phyloP scores from a whole-genome alignment of 2,888 invertebrate species.

The Xylophagus ater region DNA sequence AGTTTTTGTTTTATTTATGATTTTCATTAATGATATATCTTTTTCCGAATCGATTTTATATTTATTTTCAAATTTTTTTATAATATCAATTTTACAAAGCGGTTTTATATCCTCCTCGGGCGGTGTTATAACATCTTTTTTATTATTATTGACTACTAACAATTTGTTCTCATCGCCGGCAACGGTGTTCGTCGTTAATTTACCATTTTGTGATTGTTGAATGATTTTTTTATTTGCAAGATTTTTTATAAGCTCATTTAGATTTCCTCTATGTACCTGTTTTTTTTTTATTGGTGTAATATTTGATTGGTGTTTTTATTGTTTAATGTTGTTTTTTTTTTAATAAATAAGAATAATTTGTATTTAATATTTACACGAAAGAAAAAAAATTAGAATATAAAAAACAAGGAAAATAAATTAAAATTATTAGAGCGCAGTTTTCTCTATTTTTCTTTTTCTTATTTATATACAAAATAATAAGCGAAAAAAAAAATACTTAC shows the following conservation, averaged over 20 bases:
- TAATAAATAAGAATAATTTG: too few relatives aligned
- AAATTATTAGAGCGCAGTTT: not conserved
- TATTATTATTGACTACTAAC: not conserved
- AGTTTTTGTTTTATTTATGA: too few relatives aligned
- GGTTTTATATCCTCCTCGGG: conserved; percentile 19
- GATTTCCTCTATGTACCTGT: conserved; percentile 38
- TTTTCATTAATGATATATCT: conserved; percentile 7
- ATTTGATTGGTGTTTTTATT: too few relatives aligned
- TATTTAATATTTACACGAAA: not conserved
- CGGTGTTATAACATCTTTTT: conserved; percentile 1
- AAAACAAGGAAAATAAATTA: not conserved
- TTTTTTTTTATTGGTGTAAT: too few relatives aligned
- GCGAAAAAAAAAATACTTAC: conserved; percentile 37
- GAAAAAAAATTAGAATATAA: not conserved
- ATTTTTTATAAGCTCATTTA: conserved; percentile 34
- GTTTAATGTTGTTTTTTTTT: too few relatives aligned
- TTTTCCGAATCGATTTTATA: conserved; percentile 33
- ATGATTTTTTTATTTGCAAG: conserved; percentile 31
- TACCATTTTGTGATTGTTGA: conserved; percentile 8
- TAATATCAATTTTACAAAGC: conserved; percentile 44
- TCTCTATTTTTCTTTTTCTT: not conserved
- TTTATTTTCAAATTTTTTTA: conserved; percentile 51
- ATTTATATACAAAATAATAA: not conserved
- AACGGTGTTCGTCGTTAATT: not conserved
- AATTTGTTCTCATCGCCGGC: not conserved